Conservation (phyloP, 2,113 vertebrate species). For the Actenoides lindsayi region DNA sequence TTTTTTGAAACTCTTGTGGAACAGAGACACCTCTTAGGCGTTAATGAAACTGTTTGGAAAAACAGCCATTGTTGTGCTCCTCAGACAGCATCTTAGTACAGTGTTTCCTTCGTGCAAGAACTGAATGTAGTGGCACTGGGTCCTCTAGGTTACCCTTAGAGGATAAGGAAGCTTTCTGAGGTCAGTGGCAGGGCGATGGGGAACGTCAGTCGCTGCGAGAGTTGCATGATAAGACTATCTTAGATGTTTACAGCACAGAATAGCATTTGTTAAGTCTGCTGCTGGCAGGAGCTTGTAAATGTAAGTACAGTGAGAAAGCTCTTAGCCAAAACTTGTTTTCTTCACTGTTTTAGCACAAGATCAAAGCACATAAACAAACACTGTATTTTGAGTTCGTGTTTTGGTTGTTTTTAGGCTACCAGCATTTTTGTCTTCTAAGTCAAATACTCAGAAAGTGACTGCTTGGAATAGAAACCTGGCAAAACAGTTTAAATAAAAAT, state of each 20-base stretch:
- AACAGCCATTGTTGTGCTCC: background rate
- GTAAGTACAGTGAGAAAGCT: background rate
- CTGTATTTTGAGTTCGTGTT: background rate
- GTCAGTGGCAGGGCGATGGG: background rate
- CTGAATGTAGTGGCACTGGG: background rate
- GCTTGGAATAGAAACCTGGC: background rate
- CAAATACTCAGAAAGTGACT: background rate
- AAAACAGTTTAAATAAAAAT: background rate
- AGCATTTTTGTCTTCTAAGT: background rate
- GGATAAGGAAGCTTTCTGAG: background rate
- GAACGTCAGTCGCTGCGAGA: background rate
- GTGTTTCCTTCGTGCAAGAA: background rate
- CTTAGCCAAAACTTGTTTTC: constrained; percentile 39
- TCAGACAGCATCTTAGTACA: background rate
- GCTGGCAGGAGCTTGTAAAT: constrained; percentile 38
- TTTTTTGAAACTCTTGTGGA: background rate
- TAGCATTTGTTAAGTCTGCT: background rate
- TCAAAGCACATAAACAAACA: constrained; percentile 41
- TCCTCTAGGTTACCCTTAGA: background rate
- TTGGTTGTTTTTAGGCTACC: background rate
- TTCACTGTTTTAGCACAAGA: constrained; percentile 13
- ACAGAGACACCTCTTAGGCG: background rate
- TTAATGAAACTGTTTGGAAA: background rate
- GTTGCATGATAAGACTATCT: background rate
- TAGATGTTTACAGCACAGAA: background rate